Evolutionary conservation across 2,888 invertebrate genomes (phyloP), one percentile per base, ranked within the genome.

Genomic region (Perizoma affinitatum): DNA sequence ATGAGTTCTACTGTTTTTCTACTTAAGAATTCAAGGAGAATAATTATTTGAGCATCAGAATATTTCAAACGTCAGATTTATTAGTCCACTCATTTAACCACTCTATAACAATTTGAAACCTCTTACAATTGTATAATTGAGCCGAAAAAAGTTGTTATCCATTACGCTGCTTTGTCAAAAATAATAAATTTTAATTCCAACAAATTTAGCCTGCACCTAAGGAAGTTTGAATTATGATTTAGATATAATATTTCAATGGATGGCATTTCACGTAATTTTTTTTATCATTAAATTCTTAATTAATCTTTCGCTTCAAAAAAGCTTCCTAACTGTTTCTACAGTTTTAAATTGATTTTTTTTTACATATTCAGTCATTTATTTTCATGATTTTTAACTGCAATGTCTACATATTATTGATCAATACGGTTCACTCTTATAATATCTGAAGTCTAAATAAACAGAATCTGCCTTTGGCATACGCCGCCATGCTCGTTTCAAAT

Each of bases 21-120:
- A 83, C 77, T 79, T 69, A 70, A 74, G 77, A 76, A 79, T 74
- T 79, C 78, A 90, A 89, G 90, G 90, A 80, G 75, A 85, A 72
- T 82, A 82, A 76, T 22, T 22, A 38, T 75, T 90, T 91, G 90
- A 91, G 90, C 90, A 91, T 91, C 85, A 89, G 90, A 89, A 80
- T 80, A 64, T 48, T 64, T 48, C 38, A n/a, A 74, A 73, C 71
- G 71, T 69, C 73, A 74, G 67, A 70, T 69, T 62, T 51, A 54
- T 65, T 9, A 41, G 65, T 80, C 87, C 88, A 87, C 89, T 85
- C 74, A 88, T 87, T 89, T 85, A 78, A 72, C 80, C 86, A 85
- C 77, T 63, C 50, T 47, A 80, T 81, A 85, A 87, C 82, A 88
- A 86, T 86, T 86, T 88, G 86, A 88, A 88, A 88, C 82, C 10